Evolutionary conservation across 1,140 invertebrate species (phyloP), one percentile per base, ranked within the genome.

Genomic region (Papilio helenus): DNA sequence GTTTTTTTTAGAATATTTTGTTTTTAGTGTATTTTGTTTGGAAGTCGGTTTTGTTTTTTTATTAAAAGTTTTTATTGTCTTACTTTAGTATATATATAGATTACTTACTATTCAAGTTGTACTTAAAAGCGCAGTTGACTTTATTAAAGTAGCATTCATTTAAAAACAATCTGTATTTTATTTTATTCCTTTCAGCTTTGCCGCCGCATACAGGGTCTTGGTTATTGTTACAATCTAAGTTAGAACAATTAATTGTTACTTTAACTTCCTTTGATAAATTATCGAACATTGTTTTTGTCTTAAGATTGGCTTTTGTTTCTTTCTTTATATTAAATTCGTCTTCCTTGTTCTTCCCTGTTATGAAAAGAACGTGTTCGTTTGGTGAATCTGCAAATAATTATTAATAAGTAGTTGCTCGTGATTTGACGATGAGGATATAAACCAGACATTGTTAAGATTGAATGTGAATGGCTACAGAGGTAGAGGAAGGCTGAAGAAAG

Each of bases 141-240:
- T 92, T 93, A 20, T 88, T 86, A 16, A 90, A 92, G 23, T 82
- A 93, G 65, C 92, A 94, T 12, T 93, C 88, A 20, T 92, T 94
- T 20, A 88, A 55, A 78, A 94, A 94, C 9, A 92, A 18, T 72
- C 92, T 84, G 44, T 89, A 89, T 79, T 83, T 90, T 77, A 79
- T 83, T 8, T 83, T 79, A 0, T 81, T 84, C 18, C 88, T 76
- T 1, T 92, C 87, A 7, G 85, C 68, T 82, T 87, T 90, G 0
- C 80, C 85, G 0, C 91, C 92, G 72, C 92, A 94, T 1, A 92
- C 39, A 0, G 88, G 84, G 0, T 83, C 49, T 0, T 90, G 29
- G 0, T 81, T 88, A n/a, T 87, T 91, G 71, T 88, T 87, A 68
- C 92, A 93, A 8, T 90, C 81, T 26, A 93, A 55, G 34, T 88